phyloP scores from a whole-genome alignment of 2,888 invertebrate genomes.

The Pogonocherus hispidulus region DNA sequence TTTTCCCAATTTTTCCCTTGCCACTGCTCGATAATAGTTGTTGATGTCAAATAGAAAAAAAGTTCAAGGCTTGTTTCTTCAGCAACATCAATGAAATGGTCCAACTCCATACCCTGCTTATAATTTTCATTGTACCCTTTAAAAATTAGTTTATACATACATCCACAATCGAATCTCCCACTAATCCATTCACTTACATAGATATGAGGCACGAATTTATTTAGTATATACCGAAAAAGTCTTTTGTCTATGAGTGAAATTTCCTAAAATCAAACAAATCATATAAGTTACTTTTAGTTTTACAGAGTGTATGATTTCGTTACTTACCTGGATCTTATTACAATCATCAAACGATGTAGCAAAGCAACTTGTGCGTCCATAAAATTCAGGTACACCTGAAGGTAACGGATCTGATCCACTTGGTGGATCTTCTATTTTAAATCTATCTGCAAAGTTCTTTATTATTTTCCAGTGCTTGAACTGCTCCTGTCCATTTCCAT shows the following conservation, averaged over 20 bases:
- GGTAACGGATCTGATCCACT: conserved; percentile 68
- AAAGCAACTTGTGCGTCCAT: conserved; percentile 69
- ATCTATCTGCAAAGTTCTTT: conserved; percentile 67
- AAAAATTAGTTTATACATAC: conserved; percentile 63
- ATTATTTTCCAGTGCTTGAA: conserved; percentile 67
- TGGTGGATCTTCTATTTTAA: conserved; percentile 70
- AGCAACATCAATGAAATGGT: not conserved
- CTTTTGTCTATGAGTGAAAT: conserved; percentile 44
- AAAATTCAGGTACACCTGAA: conserved; percentile 64
- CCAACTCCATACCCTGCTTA: conserved; percentile 21
- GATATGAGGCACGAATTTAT: conserved; percentile 71
- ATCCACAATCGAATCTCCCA: conserved; percentile 70
- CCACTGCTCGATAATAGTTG: conserved; percentile 45
- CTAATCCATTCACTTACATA: conserved; percentile 70
- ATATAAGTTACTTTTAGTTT: not conserved
- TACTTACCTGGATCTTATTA: conserved; percentile 68
- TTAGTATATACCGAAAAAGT: conserved; percentile 64
- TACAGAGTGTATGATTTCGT: not conserved
- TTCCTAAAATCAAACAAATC: conserved; percentile 43
- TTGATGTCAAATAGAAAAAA: conserved; percentile 24
- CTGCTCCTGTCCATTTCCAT: conserved; percentile 68
- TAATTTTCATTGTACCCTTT: conserved; percentile 33
- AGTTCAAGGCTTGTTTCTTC: not conserved
- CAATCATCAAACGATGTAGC: conserved; percentile 71
- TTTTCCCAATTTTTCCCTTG: conserved; percentile 48